Evolutionary conservation across 1,140 invertebrate genomes (phyloP).

Genomic region (Drosophila baimaii): DNA sequence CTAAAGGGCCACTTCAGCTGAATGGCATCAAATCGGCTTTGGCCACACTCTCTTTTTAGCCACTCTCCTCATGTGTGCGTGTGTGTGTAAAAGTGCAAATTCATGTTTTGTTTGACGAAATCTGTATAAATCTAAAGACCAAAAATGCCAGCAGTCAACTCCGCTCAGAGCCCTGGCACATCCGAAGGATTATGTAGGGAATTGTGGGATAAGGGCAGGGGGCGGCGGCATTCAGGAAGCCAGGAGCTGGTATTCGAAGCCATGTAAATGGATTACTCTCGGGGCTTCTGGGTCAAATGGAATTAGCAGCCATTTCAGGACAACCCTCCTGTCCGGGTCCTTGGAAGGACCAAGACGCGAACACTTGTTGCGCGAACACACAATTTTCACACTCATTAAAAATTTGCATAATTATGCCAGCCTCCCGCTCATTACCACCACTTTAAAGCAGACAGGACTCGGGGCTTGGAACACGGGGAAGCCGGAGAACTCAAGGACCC

Average conservation of each 20-base stretch:
- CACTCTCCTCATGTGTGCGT: neutral
- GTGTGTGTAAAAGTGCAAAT: conserved; percentile 73
- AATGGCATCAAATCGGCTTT: conserved; percentile 49
- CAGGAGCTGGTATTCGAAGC: conserved; percentile 3
- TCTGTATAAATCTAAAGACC: conserved; percentile 81
- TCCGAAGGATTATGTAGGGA: conserved; percentile 44
- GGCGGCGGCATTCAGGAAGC: neutral
- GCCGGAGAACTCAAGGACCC: conserved; percentile 10
- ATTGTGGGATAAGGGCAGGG: neutral
- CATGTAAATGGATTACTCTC: conserved; percentile 46
- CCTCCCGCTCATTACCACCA: conserved; percentile 55
- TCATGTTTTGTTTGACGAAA: conserved; percentile 82
- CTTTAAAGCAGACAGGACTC: conserved; percentile 60
- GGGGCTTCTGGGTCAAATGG: conserved; percentile 49
- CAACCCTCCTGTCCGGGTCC: neutral
- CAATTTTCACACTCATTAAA: conserved; percentile 77
- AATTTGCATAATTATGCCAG: conserved; percentile 78
- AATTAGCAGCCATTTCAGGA: conserved; percentile 64
- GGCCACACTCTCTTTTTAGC: conserved; percentile 11
- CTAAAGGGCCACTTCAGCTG: conserved; percentile 13
- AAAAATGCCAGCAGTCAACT: conserved; percentile 62
- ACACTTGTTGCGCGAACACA: conserved; percentile 60
- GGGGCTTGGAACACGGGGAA: neutral
- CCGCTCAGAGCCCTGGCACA: conserved; percentile 26
- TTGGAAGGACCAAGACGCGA: conserved; percentile 11